Percentiles rank a stretch among this genome's conserved stretches.
Conservation (phyloP, 2,113 vertebrate genomes). For the Trogon surrucura region DNA sequence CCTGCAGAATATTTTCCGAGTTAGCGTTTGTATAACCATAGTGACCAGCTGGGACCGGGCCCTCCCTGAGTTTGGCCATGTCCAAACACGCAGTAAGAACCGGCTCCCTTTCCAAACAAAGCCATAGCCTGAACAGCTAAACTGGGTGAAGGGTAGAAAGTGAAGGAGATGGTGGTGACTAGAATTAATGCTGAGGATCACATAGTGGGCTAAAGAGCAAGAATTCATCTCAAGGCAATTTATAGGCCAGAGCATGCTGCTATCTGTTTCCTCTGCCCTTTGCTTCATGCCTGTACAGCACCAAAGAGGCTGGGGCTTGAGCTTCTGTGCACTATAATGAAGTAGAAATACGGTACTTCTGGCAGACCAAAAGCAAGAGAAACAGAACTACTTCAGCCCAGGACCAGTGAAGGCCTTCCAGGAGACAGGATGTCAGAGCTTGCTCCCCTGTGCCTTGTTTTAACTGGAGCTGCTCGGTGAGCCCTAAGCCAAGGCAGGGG, state of each 20-base stretch:
- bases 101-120: not conserved
- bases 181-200: not conserved
- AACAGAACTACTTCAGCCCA: not conserved
- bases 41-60: not conserved
- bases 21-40: not conserved
- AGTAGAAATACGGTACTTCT: not conserved
- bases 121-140: accelerated
- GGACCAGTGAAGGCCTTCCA: not conserved
- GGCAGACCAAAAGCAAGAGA: not conserved
- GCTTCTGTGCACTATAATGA: not conserved
- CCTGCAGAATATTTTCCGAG: not conserved
- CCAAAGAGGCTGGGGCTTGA: not conserved
- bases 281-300: not conserved
- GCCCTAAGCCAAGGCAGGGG: accelerated
- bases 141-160: not conserved
- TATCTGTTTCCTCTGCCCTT: not conserved
- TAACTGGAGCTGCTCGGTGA: not conserved
- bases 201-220: not conserved
- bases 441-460: not conserved
- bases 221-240: not conserved
- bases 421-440: not conserved
- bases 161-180: not conserved
- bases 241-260: not conserved
- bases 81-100: not conserved
- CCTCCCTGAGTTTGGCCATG: not conserved